Percentiles rank a stretch among this genome's conserved stretches.
phyloP scores from a whole-genome alignment of 2,888 invertebrate species.

The Ischnus inquisitorius region DNA sequence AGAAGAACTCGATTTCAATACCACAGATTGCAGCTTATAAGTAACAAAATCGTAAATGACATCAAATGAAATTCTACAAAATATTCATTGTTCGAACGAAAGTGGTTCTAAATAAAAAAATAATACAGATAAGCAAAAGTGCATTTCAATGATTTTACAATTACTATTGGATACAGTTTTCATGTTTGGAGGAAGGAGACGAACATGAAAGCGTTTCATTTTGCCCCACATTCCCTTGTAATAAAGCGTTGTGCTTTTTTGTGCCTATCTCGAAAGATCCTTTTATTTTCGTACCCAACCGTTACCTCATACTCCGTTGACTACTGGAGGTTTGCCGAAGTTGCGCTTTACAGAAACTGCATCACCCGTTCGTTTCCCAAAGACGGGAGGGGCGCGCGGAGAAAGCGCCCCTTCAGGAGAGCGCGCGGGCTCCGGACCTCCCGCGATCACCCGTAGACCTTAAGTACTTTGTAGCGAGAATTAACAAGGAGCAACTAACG shows the following conservation, averaged over 20 bases:
- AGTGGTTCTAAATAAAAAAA: too few species aligned
- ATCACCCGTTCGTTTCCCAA: conserved; percentile 72
- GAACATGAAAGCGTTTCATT: too few species aligned
- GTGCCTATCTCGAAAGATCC: conserved; percentile 26
- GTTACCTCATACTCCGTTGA: conserved; percentile 21
- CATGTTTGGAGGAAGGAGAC: too few species aligned
- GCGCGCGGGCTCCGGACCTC: conserved; percentile 57
- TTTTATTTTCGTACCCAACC: conserved; percentile 50
- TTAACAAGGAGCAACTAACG: conserved; percentile 70
- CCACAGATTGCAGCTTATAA: too few species aligned
- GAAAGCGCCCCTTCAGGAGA: conserved; percentile 29
- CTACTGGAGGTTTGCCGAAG: conserved; percentile 49
- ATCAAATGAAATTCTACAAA: too few species aligned
- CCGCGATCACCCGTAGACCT: conserved; percentile 62
- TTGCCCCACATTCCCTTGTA: too few species aligned
- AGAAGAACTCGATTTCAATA: too few species aligned
- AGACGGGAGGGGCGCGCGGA: conserved; percentile 38
- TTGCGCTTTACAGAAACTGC: conserved; percentile 60
- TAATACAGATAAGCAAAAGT: too few species aligned
- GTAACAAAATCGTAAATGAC: too few species aligned
- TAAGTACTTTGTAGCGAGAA: conserved; percentile 71
- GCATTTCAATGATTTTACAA: too few species aligned
- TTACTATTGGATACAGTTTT: too few species aligned
- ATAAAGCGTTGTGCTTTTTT: conserved; percentile 39
- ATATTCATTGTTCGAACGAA: too few species aligned